Evolutionary conservation across 2,888 invertebrate species (phyloP).

Genomic region (Mythimna loreyi): DNA sequence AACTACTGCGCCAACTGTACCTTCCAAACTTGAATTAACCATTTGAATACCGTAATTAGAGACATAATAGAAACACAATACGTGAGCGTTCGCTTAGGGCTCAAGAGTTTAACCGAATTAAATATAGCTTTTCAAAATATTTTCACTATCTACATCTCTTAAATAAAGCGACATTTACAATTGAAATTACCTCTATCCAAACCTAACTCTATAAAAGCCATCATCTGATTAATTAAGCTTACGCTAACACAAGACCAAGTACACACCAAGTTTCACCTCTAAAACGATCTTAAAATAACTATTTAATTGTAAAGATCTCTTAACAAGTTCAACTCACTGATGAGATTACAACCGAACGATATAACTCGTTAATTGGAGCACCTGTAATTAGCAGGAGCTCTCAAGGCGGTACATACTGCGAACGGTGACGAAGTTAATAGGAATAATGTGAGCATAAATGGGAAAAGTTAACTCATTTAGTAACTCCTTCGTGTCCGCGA

Average conservation of each 20-base stretch:
- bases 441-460: slow-evolving; percentile 88
- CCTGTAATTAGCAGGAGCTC: slow-evolving; percentile 83
- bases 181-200: slow-evolving; percentile 11
- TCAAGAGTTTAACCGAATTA: no score
- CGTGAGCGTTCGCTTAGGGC: no score
- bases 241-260: slow-evolving; percentile 19
- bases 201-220: slow-evolving; percentile 11
- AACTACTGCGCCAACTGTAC: no score
- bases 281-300: slow-evolving; percentile 49
- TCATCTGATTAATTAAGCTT: slow-evolving; percentile 32
- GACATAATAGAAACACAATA: no score
- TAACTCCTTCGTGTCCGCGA: slow-evolving; percentile 75
- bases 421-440: slow-evolving; percentile 84
- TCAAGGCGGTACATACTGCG: slow-evolving; percentile 82
- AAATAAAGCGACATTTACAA: slow-evolving; percentile 9
- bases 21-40: no score
- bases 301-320: slow-evolving; percentile 65
- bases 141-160: neutral
- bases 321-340: slow-evolving; percentile 71
- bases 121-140: neutral
- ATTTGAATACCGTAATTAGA: no score
- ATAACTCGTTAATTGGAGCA: slow-evolving; percentile 83
- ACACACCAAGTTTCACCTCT: slow-evolving; percentile 31
- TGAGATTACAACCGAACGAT: slow-evolving; percentile 76
- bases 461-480: slow-evolving; percentile 87